phyloP scores from a whole-genome alignment of 1,140 invertebrate genomes.

The Drosophila rufa region DNA sequence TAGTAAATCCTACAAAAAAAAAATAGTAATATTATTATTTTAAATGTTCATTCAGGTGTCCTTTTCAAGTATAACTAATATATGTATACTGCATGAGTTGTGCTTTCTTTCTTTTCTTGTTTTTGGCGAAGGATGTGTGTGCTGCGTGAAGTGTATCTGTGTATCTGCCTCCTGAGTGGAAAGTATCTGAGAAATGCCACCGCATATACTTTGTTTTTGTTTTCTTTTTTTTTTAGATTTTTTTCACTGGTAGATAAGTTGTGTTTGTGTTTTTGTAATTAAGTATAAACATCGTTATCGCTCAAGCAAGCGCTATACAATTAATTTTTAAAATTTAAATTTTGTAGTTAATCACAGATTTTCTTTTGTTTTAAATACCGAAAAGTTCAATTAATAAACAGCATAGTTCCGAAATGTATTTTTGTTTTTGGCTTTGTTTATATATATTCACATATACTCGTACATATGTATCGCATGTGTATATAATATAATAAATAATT shows the following conservation, averaged over 20 bases:
- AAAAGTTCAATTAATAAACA: constrained; percentile 82
- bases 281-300: constrained; percentile 57
- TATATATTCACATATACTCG: constrained; percentile 26
- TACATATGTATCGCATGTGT: constrained; percentile 25
- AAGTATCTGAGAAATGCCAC: constrained; percentile 69
- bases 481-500: constrained; percentile 69
- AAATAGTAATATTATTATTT: constrained; percentile 33
- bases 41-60: constrained; percentile 48
- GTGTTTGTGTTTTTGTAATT: constrained; percentile 38
- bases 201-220: constrained; percentile 47
- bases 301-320: constrained; percentile 63
- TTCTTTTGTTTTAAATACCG: constrained; percentile 80
- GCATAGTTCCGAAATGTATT: constrained; percentile 74
- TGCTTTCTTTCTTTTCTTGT: constrained; percentile 9
- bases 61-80: constrained; percentile 42
- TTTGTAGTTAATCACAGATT: constrained; percentile 85
- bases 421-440: constrained; percentile 38
- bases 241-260: constrained; percentile 34
- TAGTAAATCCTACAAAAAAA: constrained; percentile 77
- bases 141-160: constrained; percentile 16
- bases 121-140: constrained; percentile 24
- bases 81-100: constrained; percentile 21
- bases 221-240: not conserved
- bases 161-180: constrained; percentile 27
- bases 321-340: constrained; percentile 80